Conservation (phyloP, 2,888 invertebrate species). For the Cerastis rubricosa region DNA sequence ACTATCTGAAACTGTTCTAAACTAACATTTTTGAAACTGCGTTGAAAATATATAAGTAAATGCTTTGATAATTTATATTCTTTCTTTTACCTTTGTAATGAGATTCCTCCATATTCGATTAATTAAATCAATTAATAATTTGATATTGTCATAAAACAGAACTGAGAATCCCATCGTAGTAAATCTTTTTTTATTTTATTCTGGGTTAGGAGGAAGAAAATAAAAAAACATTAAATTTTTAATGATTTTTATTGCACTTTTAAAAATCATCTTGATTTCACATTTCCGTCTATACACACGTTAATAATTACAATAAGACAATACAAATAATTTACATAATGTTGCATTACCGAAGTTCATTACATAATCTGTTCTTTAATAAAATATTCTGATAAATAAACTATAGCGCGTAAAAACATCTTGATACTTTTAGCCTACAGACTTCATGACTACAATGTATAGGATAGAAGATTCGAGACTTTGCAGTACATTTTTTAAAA, state of each 20-base stretch:
- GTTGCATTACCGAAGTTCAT: slow-evolving; percentile 42
- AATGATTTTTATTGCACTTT: slow-evolving; percentile 58
- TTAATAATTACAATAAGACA: slow-evolving; percentile 53
- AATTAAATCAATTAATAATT: background rate
- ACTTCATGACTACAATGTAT: slow-evolving; percentile 9
- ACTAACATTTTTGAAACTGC: slow-evolving; percentile 30
- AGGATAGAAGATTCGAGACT: slow-evolving; percentile 10
- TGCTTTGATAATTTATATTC: slow-evolving; percentile 47
- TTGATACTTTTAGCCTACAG: slow-evolving; percentile 22
- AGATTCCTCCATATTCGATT: background rate
- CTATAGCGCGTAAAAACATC: slow-evolving; percentile 24
- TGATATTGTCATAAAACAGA: background rate
- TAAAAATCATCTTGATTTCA: slow-evolving; percentile 53
- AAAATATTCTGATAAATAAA: slow-evolving; percentile 44
- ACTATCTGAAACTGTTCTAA: slow-evolving; percentile 19
- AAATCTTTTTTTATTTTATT: background rate
- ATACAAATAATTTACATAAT: slow-evolving; percentile 57
- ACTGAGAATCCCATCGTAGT: background rate
- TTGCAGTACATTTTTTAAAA: background rate
- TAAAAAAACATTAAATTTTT: slow-evolving; percentile 14
- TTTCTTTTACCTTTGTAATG: background rate
- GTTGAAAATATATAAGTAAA: slow-evolving; percentile 55
- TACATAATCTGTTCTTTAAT: slow-evolving; percentile 54
- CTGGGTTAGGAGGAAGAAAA: background rate
- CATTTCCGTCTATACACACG: slow-evolving; percentile 56